A percentile compares a stretch with the other conserved stretches of the same genome.
Conservation (phyloP, 2,797 vertebrate genomes). For the Lutjanus campechanus region DNA sequence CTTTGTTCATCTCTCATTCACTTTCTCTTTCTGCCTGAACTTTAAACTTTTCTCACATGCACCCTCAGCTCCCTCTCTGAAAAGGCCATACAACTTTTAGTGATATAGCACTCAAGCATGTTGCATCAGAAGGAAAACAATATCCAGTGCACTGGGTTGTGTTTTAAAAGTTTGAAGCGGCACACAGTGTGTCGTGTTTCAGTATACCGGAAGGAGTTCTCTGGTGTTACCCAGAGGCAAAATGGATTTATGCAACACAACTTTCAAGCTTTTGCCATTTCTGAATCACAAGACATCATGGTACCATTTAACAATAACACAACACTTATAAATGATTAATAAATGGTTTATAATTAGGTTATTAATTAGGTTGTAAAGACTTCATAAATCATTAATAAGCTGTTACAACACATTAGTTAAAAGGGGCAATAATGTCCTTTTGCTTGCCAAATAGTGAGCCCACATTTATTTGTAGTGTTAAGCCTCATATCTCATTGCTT, state of each 20-base stretch:
- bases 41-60: slow-evolving; percentile 17
- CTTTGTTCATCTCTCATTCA: not conserved
- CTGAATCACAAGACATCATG: not conserved
- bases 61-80: not conserved
- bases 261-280: not conserved
- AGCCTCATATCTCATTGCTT: too few species aligned
- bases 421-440: too few species aligned
- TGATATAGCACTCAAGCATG: not conserved
- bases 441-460: too few species aligned
- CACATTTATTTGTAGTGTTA: too few species aligned
- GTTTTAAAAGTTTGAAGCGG: not conserved
- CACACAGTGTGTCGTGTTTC: not conserved
- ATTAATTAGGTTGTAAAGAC: too few species aligned
- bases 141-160: not conserved
- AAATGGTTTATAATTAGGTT: too few species aligned
- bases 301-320: too few species aligned
- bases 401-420: too few species aligned
- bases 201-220: not conserved
- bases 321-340: too few species aligned
- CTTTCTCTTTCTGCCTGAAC: slow-evolving; percentile 18
- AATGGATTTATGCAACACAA: not conserved
- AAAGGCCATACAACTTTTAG: not conserved
- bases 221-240: not conserved
- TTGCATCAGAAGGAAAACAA: not conserved
- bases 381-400: too few species aligned